A percentile compares a stretch with the other conserved stretches of the same genome.
Evolutionary conservation across 2,113 vertebrate genomes (phyloP).

Genomic region (Lycocorax pyrrhopterus): DNA sequence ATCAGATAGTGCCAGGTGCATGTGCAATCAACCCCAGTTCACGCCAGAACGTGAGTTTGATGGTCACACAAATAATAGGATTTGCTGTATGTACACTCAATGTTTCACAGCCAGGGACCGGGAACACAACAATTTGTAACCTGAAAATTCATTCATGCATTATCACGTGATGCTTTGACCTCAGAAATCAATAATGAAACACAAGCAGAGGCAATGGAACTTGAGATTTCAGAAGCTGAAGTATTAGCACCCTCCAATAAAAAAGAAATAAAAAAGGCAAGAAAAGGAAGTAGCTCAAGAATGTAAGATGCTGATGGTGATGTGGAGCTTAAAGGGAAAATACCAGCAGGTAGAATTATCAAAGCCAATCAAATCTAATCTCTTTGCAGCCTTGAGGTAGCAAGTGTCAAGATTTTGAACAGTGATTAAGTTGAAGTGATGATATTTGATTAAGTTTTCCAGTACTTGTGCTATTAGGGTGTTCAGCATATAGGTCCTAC

Average conservation of each 20-base stretch:
- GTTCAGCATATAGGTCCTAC: conserved; percentile 78
- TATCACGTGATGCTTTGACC: neutral
- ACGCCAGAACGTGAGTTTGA: neutral
- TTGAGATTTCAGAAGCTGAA: conserved; percentile 51
- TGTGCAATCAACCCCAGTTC: conserved; percentile 10
- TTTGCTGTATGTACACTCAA: neutral
- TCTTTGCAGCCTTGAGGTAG: conserved; percentile 64
- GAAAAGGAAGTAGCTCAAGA: conserved; percentile 13
- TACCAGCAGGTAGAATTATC: conserved; percentile 64
- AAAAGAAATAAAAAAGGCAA: neutral
- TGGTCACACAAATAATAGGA: neutral
- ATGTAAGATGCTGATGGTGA: conserved; percentile 62
- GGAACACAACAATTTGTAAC: neutral
- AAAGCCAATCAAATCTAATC: conserved; percentile 71
- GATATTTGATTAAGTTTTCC: conserved; percentile 62
- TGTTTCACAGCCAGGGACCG: neutral
- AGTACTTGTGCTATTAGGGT: conserved; percentile 60
- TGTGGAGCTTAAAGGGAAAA: conserved; percentile 65
- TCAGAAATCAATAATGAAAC: conserved; percentile 61
- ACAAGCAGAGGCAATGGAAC: conserved; percentile 54
- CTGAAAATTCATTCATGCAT: conserved; percentile 21
- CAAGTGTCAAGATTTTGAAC: conserved; percentile 63
- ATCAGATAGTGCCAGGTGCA: neutral
- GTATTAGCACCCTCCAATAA: conserved; percentile 34
- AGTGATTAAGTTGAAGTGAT: conserved; percentile 66